A percentile compares a stretch with the other conserved stretches of the same genome.
These are phyloP conservation scores for Noctua janthe DNA, from an alignment of 2,888 invertebrate genomes.

Conservation along the genomic window DNA sequence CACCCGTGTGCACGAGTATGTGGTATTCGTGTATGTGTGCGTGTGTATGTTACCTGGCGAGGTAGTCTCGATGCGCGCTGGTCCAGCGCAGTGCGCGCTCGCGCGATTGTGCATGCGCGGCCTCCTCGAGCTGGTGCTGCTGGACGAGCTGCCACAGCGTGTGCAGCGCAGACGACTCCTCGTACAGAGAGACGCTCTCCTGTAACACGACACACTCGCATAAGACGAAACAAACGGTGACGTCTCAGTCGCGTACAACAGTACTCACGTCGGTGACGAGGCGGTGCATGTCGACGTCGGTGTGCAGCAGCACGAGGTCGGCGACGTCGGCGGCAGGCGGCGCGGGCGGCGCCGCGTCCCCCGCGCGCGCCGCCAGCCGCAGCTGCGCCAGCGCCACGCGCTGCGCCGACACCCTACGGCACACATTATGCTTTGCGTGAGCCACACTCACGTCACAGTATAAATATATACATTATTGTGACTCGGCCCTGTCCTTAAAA, in stretches of 20 bases:
- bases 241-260: neutral
- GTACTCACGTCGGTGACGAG: slow-evolving; percentile 50
- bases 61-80: slow-evolving; percentile 37
- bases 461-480: no score
- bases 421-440: no score
- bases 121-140: slow-evolving; percentile 45
- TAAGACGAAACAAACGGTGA: neutral
- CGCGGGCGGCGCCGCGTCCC: slow-evolving; percentile 31
- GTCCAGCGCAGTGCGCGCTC: slow-evolving; percentile 50
- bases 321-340: slow-evolving; percentile 28
- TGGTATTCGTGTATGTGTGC: neutral
- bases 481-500: no score
- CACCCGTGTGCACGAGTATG: neutral
- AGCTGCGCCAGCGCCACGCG: slow-evolving; percentile 52
- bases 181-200: slow-evolving; percentile 40
- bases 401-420: slow-evolving; percentile 54
- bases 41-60: slow-evolving; percentile 17
- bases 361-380: slow-evolving; percentile 44
- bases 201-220: neutral
- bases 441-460: no score
- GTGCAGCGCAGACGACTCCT: slow-evolving; percentile 63
- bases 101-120: slow-evolving; percentile 20
- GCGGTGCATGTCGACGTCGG: slow-evolving; percentile 27
- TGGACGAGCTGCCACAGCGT: slow-evolving; percentile 68
- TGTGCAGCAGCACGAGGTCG: slow-evolving; percentile 59